phyloP scores from a whole-genome alignment of 2,113 vertebrate species.

The Formicarius rufipectus region DNA sequence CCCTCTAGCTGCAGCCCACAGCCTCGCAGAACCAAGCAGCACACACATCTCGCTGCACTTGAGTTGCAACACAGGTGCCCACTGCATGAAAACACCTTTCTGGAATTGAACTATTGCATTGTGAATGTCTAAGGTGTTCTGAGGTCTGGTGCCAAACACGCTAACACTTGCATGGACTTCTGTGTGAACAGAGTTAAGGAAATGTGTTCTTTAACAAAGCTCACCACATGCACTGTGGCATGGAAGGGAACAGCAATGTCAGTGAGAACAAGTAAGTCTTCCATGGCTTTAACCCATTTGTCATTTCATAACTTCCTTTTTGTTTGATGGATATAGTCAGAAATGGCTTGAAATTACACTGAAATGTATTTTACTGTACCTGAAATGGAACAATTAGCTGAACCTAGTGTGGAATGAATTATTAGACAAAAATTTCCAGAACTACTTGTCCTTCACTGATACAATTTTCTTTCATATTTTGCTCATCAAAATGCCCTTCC shows the following conservation, averaged over 20 bases:
- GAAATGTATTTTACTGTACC: not conserved
- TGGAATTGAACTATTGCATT: not conserved
- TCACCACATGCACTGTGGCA: not conserved
- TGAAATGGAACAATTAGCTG: not conserved
- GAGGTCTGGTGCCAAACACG: not conserved
- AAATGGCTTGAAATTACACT: not conserved
- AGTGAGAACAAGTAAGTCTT: not conserved
- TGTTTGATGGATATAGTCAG: not conserved
- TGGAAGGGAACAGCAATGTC: not conserved
- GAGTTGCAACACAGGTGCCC: not conserved
- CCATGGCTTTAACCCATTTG: not conserved
- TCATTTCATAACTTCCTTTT: not conserved
- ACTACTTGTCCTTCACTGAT: not conserved
- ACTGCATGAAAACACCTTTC: not conserved
- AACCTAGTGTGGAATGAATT: not conserved
- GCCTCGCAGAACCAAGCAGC: not conserved
- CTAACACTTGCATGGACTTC: not conserved
- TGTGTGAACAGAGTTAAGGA: not conserved
- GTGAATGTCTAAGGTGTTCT: not conserved
- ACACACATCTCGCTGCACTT: accelerated
- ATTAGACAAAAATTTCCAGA: not conserved
- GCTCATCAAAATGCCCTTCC: not conserved
- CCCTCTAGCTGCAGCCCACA: conserved; percentile 55
- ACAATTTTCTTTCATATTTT: not conserved
- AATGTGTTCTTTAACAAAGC: not conserved